A percentile compares a stretch with the other conserved stretches of the same genome.
Evolutionary conservation across 2,888 invertebrate genomes (phyloP).

Genomic region (Athripsodes cinereus): DNA sequence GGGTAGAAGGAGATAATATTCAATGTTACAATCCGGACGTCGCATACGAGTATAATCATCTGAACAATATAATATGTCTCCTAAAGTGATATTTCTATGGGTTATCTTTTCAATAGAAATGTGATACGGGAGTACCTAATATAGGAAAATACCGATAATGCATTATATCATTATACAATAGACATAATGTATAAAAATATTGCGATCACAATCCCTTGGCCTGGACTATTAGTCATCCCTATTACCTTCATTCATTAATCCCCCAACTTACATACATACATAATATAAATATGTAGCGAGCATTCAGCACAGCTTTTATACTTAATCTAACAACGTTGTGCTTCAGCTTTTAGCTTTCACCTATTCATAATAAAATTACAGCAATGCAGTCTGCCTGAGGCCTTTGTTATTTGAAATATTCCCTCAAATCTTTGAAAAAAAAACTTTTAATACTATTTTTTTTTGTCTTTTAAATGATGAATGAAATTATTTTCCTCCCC

Average conservation of each 20-base stretch:
- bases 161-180: background rate
- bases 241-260: slow-evolving; percentile 17
- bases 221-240: slow-evolving; percentile 23
- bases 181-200: background rate
- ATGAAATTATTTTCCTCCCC: background rate
- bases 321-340: background rate
- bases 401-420: background rate
- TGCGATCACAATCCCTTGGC: background rate
- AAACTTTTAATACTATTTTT: background rate
- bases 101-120: no score
- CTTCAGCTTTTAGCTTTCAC: slow-evolving; percentile 11
- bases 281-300: no score
- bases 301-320: slow-evolving; percentile 12
- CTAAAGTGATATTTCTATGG: no score
- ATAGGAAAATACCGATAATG: background rate
- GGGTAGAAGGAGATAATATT: no score
- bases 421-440: background rate
- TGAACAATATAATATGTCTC: no score
- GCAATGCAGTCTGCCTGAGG: background rate
- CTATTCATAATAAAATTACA: background rate
- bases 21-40: no score
- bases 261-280: no score
- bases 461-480: background rate
- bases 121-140: background rate
- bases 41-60: no score